Evolutionary conservation across 2,113 vertebrate species (phyloP).

Genomic region (Limanda limanda): DNA sequence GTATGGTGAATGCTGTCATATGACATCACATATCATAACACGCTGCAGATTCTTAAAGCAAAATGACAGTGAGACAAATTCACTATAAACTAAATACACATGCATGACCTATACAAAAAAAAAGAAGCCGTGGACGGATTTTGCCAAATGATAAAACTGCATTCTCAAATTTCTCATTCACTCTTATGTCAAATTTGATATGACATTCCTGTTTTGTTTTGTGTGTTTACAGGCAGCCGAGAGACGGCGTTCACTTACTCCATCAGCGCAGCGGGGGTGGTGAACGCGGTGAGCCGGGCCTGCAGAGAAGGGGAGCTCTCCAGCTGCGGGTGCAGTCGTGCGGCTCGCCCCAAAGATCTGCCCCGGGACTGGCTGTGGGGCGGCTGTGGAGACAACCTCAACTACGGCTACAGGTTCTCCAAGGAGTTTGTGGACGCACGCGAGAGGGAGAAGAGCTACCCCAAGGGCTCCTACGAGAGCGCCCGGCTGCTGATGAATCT

Average conservation of each 20-base stretch:
- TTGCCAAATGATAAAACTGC: conserved; percentile 5
- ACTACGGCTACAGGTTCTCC: conserved; percentile 96
- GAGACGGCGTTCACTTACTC: conserved; percentile 97
- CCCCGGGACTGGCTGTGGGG: conserved; percentile 99
- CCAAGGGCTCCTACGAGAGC: conserved; percentile 91
- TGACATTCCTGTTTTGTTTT: conserved; percentile 16
- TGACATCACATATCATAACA: conserved; percentile 61
- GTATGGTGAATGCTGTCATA: conserved; percentile 59
- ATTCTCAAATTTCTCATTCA: conserved; percentile 6
- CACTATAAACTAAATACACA: conserved; percentile 5
- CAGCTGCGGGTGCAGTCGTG: conserved; percentile 95
- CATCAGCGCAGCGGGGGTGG: conserved; percentile 95
- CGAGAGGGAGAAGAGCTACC: conserved; percentile 93
- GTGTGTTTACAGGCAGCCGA: conserved; percentile 87
- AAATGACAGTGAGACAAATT: conserved; percentile 36
- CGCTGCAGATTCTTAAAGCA: conserved; percentile 5
- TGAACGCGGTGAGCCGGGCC: conserved; percentile 96
- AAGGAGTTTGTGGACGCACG: conserved; percentile 98
- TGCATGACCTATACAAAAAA: neutral
- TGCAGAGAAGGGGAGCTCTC: conserved; percentile 97
- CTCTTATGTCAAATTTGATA: conserved; percentile 11
- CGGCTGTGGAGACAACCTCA: conserved; percentile 97
- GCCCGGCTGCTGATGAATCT: conserved; percentile 94
- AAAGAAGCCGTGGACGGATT: neutral
- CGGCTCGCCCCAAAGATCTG: conserved; percentile 92